Conservation (phyloP, 2,113 vertebrate genomes). For the Rhineura floridana region DNA sequence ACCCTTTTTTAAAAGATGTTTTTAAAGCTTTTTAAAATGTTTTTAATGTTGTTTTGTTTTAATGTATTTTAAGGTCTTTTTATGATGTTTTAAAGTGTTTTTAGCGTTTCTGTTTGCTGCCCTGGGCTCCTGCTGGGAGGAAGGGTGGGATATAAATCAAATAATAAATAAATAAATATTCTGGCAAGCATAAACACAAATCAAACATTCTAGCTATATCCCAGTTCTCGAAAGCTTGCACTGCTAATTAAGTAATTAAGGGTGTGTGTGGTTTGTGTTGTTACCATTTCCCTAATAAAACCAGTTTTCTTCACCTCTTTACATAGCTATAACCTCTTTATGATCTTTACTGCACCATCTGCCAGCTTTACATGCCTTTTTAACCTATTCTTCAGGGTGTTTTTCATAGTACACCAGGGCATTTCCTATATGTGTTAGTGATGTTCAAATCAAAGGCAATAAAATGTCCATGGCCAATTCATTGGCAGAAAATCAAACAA, state of each 20-base stretch:
- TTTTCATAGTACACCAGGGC: neutral
- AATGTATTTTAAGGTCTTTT: too few species aligned
- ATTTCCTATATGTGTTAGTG: conserved; percentile 35
- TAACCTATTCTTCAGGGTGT: neutral
- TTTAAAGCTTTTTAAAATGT: too few species aligned
- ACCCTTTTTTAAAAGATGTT: too few species aligned
- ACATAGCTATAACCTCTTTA: neutral
- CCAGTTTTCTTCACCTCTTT: neutral
- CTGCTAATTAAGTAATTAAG: neutral
- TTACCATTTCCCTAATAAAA: conserved; percentile 13
- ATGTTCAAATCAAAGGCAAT: conserved; percentile 34
- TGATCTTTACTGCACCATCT: neutral
- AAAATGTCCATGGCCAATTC: conserved; percentile 45
- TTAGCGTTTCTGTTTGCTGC: too few species aligned
- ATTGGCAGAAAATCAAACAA: conserved; percentile 35
- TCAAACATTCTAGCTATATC: neutral
- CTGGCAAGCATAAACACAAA: neutral
- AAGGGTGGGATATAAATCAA: too few species aligned
- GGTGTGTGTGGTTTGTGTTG: neutral
- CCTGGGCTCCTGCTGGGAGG: too few species aligned
- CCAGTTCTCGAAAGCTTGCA: neutral
- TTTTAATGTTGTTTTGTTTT: too few species aligned
- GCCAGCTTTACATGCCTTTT: conserved; percentile 13
- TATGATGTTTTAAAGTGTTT: too few species aligned
- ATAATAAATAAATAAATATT: too few species aligned